Evolutionary conservation across 2,888 invertebrate genomes (phyloP).

Genomic region (Cephus spinipes): DNA sequence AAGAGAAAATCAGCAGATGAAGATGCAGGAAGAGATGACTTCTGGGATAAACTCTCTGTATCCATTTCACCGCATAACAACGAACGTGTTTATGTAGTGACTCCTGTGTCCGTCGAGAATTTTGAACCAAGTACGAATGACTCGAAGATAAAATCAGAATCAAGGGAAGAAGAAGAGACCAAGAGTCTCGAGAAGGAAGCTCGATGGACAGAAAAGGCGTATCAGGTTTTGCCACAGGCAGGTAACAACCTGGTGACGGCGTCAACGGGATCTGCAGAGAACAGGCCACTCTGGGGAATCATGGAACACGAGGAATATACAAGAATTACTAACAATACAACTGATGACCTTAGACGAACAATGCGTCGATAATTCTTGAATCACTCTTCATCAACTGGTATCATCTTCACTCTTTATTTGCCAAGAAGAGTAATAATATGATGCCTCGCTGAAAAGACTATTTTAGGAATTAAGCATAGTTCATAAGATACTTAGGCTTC

Average conservation of each 20-base stretch:
- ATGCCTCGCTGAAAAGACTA: not conserved
- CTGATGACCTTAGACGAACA: not conserved
- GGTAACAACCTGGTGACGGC: conserved; percentile 60
- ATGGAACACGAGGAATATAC: conserved; percentile 63
- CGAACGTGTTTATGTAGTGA: conserved; percentile 86
- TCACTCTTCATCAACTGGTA: not conserved
- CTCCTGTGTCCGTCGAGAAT: conserved; percentile 75
- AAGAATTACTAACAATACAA: not conserved
- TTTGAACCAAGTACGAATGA: conserved; percentile 56
- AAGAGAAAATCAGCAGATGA: not conserved
- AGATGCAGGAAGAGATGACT: conserved; percentile 49
- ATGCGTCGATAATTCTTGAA: not conserved
- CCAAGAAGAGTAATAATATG: not conserved
- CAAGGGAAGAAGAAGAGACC: conserved; percentile 4
- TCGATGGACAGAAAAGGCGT: conserved; percentile 57
- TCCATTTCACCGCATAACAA: conserved; percentile 82
- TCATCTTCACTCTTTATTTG: not conserved
- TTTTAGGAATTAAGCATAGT: not conserved
- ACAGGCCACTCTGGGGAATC: conserved; percentile 59
- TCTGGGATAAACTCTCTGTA: conserved; percentile 78
- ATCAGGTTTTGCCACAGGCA: conserved; percentile 62
- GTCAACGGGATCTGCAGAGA: conserved; percentile 56
- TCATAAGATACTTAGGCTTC: not conserved
- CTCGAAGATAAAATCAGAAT: not conserved
- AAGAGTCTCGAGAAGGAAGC: conserved; percentile 34